A percentile compares a stretch with the other conserved stretches of the same genome.
Conservation (phyloP, 2,113 vertebrate genomes). For the Halichoeres trimaculatus region DNA sequence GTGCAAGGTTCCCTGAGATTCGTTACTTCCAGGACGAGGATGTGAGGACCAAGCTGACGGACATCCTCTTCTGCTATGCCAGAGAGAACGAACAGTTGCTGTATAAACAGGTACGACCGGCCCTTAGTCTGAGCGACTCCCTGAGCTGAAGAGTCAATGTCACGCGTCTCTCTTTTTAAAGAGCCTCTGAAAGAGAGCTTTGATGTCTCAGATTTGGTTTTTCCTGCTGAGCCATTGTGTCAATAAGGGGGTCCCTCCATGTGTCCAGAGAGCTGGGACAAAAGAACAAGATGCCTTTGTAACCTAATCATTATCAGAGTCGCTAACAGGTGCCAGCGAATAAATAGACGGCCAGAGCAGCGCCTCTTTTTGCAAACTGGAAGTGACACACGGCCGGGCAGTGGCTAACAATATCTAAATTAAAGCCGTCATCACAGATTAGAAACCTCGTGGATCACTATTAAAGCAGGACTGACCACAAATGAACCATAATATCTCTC, state of each 20-base stretch:
- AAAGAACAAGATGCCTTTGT: constrained; percentile 44
- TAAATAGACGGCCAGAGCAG: constrained; percentile 43
- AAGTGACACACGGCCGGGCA: constrained; percentile 70
- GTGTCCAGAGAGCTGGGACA: constrained; percentile 5
- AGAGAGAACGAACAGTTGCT: constrained; percentile 98
- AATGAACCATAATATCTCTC: constrained; percentile 46
- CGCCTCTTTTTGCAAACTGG: constrained; percentile 67
- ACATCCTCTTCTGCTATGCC: constrained; percentile 98
- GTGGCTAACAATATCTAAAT: constrained; percentile 74
- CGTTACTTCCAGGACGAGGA: constrained; percentile 96
- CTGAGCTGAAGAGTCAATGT: background rate
- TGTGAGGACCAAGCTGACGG: constrained; percentile 96
- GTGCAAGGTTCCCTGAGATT: constrained; percentile 94
- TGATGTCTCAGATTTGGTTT: background rate
- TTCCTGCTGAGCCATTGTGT: background rate
- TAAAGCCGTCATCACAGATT: constrained; percentile 66
- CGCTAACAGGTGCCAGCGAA: constrained; percentile 62
- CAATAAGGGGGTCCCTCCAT: background rate
- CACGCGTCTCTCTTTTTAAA: background rate
- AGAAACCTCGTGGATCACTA: constrained; percentile 74
- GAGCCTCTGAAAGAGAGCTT: background rate
- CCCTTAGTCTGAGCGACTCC: background rate
- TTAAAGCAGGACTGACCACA: constrained; percentile 67
- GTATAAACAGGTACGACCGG: constrained; percentile 92
- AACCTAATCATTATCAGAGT: constrained; percentile 55